A percentile compares a stretch with the other conserved stretches of the same genome.
These are phyloP conservation scores for Bothrops alternatus DNA, from an alignment of 2,797 vertebrate species.

Conservation along the genomic window DNA sequence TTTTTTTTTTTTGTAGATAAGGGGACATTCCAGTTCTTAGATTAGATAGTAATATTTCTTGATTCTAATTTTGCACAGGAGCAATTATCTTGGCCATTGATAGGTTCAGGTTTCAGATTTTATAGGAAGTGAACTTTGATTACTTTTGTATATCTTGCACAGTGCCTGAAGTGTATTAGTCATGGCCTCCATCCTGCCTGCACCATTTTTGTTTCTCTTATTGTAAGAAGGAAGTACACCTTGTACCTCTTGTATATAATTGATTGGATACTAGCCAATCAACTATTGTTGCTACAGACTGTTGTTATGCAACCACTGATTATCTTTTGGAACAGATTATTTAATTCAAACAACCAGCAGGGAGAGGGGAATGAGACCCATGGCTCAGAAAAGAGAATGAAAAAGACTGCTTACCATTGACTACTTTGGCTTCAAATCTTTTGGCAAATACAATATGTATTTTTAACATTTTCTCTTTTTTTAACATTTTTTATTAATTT, in stretches of 20 bases:
- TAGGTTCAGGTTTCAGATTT: background rate
- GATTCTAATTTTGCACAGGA: background rate
- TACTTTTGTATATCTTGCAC: background rate
- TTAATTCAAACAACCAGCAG: background rate
- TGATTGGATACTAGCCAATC: background rate
- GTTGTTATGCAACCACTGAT: background rate
- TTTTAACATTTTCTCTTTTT: background rate
- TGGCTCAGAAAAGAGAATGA: background rate
- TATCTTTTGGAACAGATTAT: background rate
- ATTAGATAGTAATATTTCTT: background rate
- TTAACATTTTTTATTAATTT: no score
- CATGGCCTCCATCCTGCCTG: background rate
- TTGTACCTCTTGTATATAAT: background rate
- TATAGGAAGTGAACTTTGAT: background rate
- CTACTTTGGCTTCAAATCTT: background rate
- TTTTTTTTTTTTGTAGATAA: background rate
- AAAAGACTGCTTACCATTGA: background rate
- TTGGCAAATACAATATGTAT: background rate
- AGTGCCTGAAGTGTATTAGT: background rate
- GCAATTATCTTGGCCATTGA: background rate
- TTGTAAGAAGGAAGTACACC: background rate
- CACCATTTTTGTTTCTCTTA: background rate
- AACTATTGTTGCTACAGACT: background rate
- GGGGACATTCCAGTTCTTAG: background rate
- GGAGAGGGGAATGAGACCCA: background rate